Percentiles rank a stretch among this genome's conserved stretches.
phyloP scores from a whole-genome alignment of 2,797 vertebrate species.

The Paedocypris micromegethes region DNA sequence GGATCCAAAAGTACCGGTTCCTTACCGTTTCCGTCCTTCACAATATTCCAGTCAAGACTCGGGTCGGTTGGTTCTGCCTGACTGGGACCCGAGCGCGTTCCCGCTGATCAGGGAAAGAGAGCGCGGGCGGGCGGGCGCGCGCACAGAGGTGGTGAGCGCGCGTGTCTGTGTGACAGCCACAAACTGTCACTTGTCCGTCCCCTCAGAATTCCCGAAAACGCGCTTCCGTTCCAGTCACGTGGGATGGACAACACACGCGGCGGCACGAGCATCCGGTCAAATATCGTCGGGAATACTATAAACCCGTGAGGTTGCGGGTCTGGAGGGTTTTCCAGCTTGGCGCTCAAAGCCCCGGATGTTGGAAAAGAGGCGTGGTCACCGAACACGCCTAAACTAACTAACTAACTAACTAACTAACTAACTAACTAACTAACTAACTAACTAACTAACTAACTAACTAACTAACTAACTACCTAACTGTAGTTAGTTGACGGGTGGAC shows the following conservation, averaged over 20 bases:
- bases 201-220: conserved; percentile 40
- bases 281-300: background rate
- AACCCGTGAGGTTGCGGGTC: conserved; percentile 5
- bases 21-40: conserved; percentile 31
- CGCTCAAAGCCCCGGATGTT: conserved; percentile 18
- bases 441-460: no score
- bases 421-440: no score
- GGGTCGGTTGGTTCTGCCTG: conserved; percentile 19
- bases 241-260: background rate
- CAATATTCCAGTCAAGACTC: conserved; percentile 12
- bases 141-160: conserved; percentile 13
- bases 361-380: conserved; percentile 15
- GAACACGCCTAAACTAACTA: conserved; percentile 7
- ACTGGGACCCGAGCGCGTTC: conserved; percentile 32
- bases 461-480: no score
- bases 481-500: no score
- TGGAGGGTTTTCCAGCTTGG: conserved; percentile 20
- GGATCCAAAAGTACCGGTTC: conserved; percentile 1
- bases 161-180: conserved; percentile 55
- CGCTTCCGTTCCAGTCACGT: background rate
- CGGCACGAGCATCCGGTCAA: background rate
- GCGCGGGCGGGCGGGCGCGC: conserved; percentile 40
- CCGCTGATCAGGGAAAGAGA: conserved; percentile 11
- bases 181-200: conserved; percentile 60
- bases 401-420: no score